Base-by-base conservation (phyloP, 1,140 invertebrate species). In the Aphelenchoides fujianensis region DNA sequence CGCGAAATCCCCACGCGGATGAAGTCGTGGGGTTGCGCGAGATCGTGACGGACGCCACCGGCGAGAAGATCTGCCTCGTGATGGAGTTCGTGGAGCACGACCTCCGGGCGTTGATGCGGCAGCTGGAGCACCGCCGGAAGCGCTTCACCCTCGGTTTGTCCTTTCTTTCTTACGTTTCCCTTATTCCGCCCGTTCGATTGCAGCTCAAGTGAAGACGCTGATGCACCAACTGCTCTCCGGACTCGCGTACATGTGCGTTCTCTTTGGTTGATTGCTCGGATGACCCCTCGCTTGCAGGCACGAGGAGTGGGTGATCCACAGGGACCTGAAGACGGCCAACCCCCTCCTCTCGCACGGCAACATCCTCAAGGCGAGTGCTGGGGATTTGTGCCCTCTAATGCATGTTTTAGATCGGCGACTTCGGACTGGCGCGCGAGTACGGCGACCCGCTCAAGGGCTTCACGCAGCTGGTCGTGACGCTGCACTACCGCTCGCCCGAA, bases 81-180 rank as follows among this genome's bases (percentile, higher is more conserved):
- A 99, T 99, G 96, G 96, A 98, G 84, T 98, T 97, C 85, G 95
- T 98, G 0, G 95, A 98, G 81, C 95, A 98, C 82, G 95, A 98
- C 85, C 87, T 99, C 1, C 98, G 98, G 85, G 92, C 92, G 35
- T 87, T 99, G 0, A 97, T 98, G 92, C 94, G 97, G 85, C 95
- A 93, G 0, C 96, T 98, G 93, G 30, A 66, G 23, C 27, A 63
- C 27, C 35, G 67, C 90, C 95, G 93, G 82, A 92, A 94, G 85
- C 90, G 90, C 28, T 95, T 95, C 82, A 89, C 92, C 69, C 89
- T 92, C 59, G 91, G 90, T 88, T 78, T 85, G 74, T 30, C 27
- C 12, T 0, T 32, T 67, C 48, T 68, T 7, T 77, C n/a, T 19
- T 73, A 5, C 31, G 23, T 55, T 37, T 69, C 35, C 32, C 1